A percentile compares a stretch with the other conserved stretches of the same genome.
Evolutionary conservation across 2,797 vertebrate genomes (phyloP).

Genomic region (Petrocephalus schoutedeni): DNA sequence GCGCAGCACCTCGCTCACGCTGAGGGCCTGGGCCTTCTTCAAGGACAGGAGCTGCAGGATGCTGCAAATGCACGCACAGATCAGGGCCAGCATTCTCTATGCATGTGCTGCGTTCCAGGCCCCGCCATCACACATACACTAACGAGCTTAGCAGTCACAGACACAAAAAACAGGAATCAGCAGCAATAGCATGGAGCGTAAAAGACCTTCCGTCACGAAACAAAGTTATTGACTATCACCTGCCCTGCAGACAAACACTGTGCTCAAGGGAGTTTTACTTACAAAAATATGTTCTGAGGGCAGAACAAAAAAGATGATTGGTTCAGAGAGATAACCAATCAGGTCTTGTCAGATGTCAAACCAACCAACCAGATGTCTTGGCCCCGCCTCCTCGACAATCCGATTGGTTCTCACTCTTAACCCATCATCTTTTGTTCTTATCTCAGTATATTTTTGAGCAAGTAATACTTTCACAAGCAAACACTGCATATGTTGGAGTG

Average conservation of each 20-base stretch:
- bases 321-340: too few species aligned
- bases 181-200: neutral
- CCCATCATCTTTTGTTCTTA: too few species aligned
- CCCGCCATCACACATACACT: neutral
- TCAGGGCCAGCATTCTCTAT: neutral
- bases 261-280: too few species aligned
- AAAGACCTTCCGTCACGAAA: neutral
- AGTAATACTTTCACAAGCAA: too few species aligned
- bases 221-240: neutral
- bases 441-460: too few species aligned
- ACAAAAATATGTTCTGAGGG: too few species aligned
- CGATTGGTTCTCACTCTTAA: too few species aligned
- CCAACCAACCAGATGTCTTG: too few species aligned
- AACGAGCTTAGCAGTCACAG: neutral
- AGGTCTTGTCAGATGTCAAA: too few species aligned
- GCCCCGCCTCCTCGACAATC: too few species aligned
- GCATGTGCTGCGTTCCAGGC: too few species aligned
- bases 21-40: constrained; percentile 81
- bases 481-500: neutral
- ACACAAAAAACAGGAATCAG: neutral
- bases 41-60: constrained; percentile 83
- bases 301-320: too few species aligned
- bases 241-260: neutral
- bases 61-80: constrained; percentile 50
- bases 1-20: constrained; percentile 77